Conservation (phyloP, 2,888 invertebrate species). For the Eupithecia subfuscata region DNA sequence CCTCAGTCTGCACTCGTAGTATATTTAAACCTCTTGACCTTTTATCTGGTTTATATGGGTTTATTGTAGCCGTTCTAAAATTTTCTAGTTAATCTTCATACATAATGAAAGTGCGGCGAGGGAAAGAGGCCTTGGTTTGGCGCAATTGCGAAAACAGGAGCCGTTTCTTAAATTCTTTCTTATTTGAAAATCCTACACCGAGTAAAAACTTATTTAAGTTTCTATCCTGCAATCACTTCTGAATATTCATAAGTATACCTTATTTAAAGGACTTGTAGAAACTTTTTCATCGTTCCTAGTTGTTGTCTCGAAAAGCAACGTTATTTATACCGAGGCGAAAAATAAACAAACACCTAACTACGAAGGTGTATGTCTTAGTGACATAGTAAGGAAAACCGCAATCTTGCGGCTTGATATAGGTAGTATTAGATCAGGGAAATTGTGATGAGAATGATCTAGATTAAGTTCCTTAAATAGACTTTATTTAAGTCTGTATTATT, state of each 20-base stretch:
- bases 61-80: conserved; percentile 17
- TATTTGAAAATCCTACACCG: conserved; percentile 3
- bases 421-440: too few species aligned
- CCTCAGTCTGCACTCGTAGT: conserved; percentile 1
- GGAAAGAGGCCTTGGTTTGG: conserved; percentile 5
- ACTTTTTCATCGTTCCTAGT: not conserved
- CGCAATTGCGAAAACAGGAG: not conserved
- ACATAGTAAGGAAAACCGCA: conserved; percentile 7
- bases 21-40: conserved; percentile 4
- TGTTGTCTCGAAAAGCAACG: not conserved
- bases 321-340: not conserved
- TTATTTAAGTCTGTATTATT: too few species aligned
- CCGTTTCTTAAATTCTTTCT: conserved; percentile 6
- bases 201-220: conserved; percentile 1
- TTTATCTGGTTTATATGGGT: conserved; percentile 6
- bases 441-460: too few species aligned
- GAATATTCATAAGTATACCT: conserved; percentile 7
- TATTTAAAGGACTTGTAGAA: not conserved
- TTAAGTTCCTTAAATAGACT: too few species aligned
- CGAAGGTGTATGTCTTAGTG: not conserved
- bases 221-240: not conserved
- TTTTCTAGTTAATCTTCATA: conserved; percentile 19
- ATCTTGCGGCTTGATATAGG: not conserved
- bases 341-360: not conserved
- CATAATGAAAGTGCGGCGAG: conserved; percentile 9